phyloP scores from a whole-genome alignment of 2,888 invertebrate genomes.

The Drosophila acutilabella region DNA sequence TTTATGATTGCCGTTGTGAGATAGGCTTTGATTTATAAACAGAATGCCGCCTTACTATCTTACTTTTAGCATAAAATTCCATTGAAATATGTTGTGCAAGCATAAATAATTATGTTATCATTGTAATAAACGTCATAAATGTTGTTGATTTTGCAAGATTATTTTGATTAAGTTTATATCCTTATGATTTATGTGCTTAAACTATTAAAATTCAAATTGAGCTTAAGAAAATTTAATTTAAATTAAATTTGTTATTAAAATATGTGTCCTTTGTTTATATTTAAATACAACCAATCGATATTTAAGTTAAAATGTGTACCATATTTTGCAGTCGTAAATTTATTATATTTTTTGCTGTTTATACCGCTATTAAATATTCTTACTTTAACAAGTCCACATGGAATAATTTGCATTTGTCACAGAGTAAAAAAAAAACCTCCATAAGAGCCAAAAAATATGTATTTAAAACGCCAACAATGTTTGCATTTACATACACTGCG shows the following conservation, averaged over 20 bases:
- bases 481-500: slow-evolving; percentile 52
- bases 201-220: slow-evolving; percentile 1
- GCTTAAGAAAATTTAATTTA: neutral
- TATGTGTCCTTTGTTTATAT: too few relatives aligned
- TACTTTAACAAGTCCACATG: slow-evolving; percentile 11
- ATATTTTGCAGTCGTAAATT: neutral
- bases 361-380: neutral
- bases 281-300: too few relatives aligned
- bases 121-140: slow-evolving; percentile 25
- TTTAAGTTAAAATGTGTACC: neutral
- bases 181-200: neutral
- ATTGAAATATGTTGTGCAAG: slow-evolving; percentile 25
- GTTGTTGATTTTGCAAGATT: neutral
- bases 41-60: slow-evolving; percentile 15
- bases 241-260: neutral
- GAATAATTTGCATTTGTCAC: slow-evolving; percentile 34
- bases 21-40: slow-evolving; percentile 45
- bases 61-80: slow-evolving; percentile 26
- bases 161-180: too few relatives aligned
- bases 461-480: slow-evolving; percentile 16
- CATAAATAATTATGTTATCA: slow-evolving; percentile 12
- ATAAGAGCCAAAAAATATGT: slow-evolving; percentile 6
- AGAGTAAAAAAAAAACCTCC: neutral
- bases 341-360: neutral
- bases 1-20: slow-evolving; percentile 42